Conservation (phyloP, 2,113 vertebrate species). For the Tauraco erythrolophus region DNA sequence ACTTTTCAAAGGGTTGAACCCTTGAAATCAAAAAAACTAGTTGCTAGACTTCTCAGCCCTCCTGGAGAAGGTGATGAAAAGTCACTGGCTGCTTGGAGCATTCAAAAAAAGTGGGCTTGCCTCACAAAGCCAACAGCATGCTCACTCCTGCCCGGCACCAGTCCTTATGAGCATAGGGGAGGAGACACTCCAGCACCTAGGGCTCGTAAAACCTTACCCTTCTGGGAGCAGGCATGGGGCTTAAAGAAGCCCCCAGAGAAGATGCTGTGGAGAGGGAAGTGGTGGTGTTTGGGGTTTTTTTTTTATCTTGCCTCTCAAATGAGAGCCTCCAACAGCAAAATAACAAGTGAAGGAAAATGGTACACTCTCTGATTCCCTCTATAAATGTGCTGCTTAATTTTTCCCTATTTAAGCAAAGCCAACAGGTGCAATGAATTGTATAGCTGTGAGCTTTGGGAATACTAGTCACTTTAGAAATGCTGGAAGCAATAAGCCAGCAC, state of each 20-base stretch:
- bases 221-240: neutral
- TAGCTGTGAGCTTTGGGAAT: neutral
- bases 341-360: neutral
- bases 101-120: accelerated
- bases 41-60: neutral
- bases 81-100: accelerated
- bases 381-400: neutral
- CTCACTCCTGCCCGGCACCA: no score
- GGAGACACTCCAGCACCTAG: neutral
- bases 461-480: neutral
- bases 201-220: neutral
- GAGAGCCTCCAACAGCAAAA: neutral
- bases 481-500: neutral
- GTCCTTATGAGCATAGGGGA: neutral
- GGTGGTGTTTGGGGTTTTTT: no score
- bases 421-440: neutral
- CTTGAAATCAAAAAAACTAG: neutral
- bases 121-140: neutral
- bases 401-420: neutral
- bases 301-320: neutral
- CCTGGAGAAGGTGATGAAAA: neutral
- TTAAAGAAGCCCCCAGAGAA: neutral
- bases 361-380: neutral
- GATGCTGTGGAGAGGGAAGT: neutral
- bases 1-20: neutral